Evolutionary conservation across 2,113 vertebrate genomes (phyloP), one percentile per base, ranked within the genome.

Genomic region (Sebastes schlegelii): DNA sequence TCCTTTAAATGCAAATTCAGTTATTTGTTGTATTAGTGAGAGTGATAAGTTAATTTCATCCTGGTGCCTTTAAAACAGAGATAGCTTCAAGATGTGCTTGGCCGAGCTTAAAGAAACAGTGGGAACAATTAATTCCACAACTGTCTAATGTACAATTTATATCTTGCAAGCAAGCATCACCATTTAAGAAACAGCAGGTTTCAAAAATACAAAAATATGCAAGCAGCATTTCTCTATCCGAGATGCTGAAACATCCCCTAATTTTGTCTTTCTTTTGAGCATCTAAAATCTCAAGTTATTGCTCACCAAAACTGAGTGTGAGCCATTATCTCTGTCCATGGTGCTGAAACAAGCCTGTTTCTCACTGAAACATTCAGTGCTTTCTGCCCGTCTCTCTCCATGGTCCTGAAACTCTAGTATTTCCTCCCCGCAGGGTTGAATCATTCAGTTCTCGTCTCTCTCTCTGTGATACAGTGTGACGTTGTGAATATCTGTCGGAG

Each of bases 281-380:
- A 26, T 26, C 26, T 26, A 26, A 26, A 26, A 26, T 26, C 26
- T 26, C 26, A 26, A 26, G 26, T 26, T 26, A 26, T 26, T 26
- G 26, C 26, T 26, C 26, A 26, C 26, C 26, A 26, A 26, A 26
- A 26, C 26, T 26, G 26, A 26, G 26, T 26, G 26, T 26, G 26
- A 26, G 26, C 26, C 26, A 0, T 17, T 5, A 14, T 45, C 46
- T 77, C 64, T 82, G 23, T 74, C 58, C 23, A 1, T 79, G 65
- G 55, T 68, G 10, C 77, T 84, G 66, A 79, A 68, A 9, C 16
- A 52, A 3, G 46, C 12, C 46, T 12, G 26, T 26, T 26, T 26
- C 26, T 26, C 26, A 26, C 26, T 26, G 26, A 2, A 26, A 26
- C 26, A 26, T 26, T 26, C 26, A 26, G 26, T 26, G 26, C 26